Evolutionary conservation across 2,113 vertebrate genomes (phyloP).

Genomic region (Typhlomys cinereus): DNA sequence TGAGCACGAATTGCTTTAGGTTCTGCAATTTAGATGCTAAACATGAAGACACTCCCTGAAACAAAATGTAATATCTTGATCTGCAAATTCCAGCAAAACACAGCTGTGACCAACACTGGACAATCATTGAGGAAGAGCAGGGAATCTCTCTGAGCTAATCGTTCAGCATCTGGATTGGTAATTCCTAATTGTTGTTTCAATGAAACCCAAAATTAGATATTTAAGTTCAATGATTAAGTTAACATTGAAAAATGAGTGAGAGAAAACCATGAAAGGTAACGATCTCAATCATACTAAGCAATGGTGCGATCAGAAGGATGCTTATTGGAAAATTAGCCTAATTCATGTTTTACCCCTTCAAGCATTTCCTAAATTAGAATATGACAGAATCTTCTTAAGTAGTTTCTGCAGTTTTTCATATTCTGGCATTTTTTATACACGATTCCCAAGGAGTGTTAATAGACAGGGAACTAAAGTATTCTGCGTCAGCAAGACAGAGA

Average conservation of each 20-base stretch:
- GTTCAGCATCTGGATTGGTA: not conserved
- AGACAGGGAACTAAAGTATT: not conserved
- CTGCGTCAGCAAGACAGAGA: not conserved
- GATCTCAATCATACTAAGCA: not conserved
- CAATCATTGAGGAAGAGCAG: not conserved
- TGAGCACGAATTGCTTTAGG: constrained; percentile 53
- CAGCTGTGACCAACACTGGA: not conserved
- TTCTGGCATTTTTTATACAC: not conserved
- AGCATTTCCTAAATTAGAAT: not conserved
- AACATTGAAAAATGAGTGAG: not conserved
- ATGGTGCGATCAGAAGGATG: not conserved
- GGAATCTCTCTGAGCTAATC: constrained; percentile 35
- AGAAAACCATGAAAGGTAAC: not conserved
- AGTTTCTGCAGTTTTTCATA: not conserved
- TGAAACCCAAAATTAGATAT: not conserved
- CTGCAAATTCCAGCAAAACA: not conserved
- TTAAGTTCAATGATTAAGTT: constrained; percentile 31
- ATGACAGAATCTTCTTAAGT: not conserved
- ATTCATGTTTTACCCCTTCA: not conserved
- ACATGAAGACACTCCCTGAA: not conserved
- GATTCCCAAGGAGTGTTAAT: not conserved
- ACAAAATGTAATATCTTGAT: constrained; percentile 33
- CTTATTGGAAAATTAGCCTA: not conserved
- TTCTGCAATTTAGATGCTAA: constrained; percentile 60
- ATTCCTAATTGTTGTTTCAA: constrained; percentile 16